Conservation (phyloP, 1,140 invertebrate genomes). For the Drosophila prosaltans region DNA sequence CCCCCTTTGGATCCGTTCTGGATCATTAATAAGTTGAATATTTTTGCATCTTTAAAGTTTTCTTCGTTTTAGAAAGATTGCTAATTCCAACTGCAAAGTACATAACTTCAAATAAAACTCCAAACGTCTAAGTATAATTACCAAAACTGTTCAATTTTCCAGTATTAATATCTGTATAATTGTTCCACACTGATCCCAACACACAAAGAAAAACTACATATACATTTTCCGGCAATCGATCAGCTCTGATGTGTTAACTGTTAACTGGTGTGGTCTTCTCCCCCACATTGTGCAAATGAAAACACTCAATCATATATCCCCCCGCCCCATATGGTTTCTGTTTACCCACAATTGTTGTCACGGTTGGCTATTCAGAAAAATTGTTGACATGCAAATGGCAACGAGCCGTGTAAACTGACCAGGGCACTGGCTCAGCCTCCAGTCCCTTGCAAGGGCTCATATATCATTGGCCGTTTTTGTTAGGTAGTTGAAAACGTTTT, state of each 20-base stretch:
- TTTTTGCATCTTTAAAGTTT: too few species aligned
- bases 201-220: too few species aligned
- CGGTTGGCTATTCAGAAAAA: conserved; percentile 55
- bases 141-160: too few species aligned
- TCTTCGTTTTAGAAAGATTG: too few species aligned
- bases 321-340: conserved; percentile 62
- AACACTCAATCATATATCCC: conserved; percentile 1
- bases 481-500: conserved; percentile 48
- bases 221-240: too few species aligned
- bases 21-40: too few species aligned
- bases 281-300: neutral
- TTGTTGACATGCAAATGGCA: conserved; percentile 74
- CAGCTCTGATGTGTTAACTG: neutral
- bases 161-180: too few species aligned
- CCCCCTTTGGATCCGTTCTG: too few species aligned
- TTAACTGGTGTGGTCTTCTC: conserved; percentile 16
- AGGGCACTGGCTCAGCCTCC: neutral
- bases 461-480: conserved; percentile 51
- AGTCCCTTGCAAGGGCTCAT: conserved; percentile 38
- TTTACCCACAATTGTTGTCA: conserved; percentile 70
- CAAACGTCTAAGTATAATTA: too few species aligned
- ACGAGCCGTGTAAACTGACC: conserved; percentile 69
- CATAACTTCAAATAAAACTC: too few species aligned
- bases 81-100: too few species aligned
- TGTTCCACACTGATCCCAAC: too few species aligned